Base-by-base conservation (phyloP, 2,888 invertebrate species). In the Tortricodes alternella region DNA sequence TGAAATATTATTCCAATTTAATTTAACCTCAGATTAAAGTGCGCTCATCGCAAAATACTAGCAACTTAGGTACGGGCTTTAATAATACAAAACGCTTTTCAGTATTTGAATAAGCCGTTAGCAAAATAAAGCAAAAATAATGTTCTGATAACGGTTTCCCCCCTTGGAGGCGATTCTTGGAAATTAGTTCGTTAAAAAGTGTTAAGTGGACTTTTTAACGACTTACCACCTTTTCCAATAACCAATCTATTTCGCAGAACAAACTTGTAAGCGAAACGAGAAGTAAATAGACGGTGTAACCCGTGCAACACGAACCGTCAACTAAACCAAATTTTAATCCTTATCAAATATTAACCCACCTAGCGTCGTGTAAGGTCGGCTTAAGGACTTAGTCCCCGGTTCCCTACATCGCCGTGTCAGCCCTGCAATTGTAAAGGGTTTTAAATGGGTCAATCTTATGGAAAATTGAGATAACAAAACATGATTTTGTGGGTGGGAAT, bases 111-210 rank as follows among this genome's bases (percentile, higher is more conserved):
- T 39, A 53, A 46, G 38, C 46, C 53, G 53, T 53, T 53, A 23
- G 23, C 52, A 34, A 35, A 43, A 52, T 52, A 43, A 21, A 52
- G 32, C 29, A 15, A 3, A 27, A 37, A 29, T 37, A 53, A 53
- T 53, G 46, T 29, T 38, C 53, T 27, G 46, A 46, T 53, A 53
- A 46, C 46, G 46, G 53, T 29, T 29, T 18, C 7, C 8, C 41
- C 29, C 21, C 38, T 29, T 8, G 32, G 21, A 44, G 29, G 44
- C 44, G 27, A 27, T 44, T 9, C 21, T 7, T 16, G 23, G 37
- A 53, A 53, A 53, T 46, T 37, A 53, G 53, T 46, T 46, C 38
- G 21, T 53, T 41, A 38, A 29, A 53, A 46, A 53, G 46, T 39
- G 53, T 32, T 46, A 53, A 53, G 46, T 53, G 46, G 46, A 46